Evolutionary conservation across 1,140 invertebrate species (phyloP), one percentile per base, ranked within the genome.

Genomic region (Orussus abietinus): DNA sequence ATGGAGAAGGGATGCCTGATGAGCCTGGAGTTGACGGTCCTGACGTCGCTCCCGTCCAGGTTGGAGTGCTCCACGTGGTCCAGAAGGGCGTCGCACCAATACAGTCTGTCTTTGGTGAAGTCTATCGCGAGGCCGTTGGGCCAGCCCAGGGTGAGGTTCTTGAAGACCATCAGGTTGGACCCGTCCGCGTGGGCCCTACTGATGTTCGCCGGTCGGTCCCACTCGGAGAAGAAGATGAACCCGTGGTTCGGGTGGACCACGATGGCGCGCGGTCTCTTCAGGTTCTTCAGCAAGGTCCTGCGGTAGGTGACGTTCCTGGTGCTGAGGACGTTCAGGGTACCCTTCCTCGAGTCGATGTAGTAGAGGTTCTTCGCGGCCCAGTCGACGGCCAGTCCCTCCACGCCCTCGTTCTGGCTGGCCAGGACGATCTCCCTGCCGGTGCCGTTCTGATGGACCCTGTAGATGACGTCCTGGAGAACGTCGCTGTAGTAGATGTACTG

Each of bases 291-390:
- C 3, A 97, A 62, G 0, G 90, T 92, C 54, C 91, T 78, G 3
- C 90, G 77, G 56, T 90, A 86, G 0, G 87, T 86, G 0, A 91
- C 82, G 50, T 94, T 92, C 13, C 82, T 75, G 0, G 90, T 92
- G 14, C 86, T 92, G 0, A 98, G 71, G 0, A 98, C 95, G 57
- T 96, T 96, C 0, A 99, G 68, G 0, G 93, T 96, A 48, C 94
- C 94, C 72, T 95, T 93, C 6, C 92, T 80, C 5, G 92, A 96
- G 61, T 98, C 95, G 32, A 98, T 96, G 69, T 97, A 99, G 69
- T 98, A 99, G 0, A 99, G 76, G 66, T 98, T 98, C 61, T 97
- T 95, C 0, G 93, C 88, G 0, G 89, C 88, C 96, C 95, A 98
- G 63, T 99, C 96, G 0, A 97, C 87, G 1, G 94, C 92, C 22